phyloP scores from a whole-genome alignment of 2,113 vertebrate genomes.

The Notechis scutatus region DNA sequence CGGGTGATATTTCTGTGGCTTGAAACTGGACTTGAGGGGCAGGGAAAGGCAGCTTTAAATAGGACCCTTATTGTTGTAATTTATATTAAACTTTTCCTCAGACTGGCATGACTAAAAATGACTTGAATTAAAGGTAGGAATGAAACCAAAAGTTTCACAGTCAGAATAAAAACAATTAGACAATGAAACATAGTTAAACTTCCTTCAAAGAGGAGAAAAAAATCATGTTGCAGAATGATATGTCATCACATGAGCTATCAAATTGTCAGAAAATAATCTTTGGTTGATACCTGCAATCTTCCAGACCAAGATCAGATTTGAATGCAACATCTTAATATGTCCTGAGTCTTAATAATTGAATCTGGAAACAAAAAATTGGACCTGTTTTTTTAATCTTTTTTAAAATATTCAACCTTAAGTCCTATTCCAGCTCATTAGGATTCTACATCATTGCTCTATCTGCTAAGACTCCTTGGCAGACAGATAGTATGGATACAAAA shows the following conservation, averaged over 20 bases:
- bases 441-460: not conserved
- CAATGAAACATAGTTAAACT: not conserved
- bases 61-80: not conserved
- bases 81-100: not conserved
- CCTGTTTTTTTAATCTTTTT: no score
- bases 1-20: not conserved
- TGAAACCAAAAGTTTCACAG: not conserved
- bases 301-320: not conserved
- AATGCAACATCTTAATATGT: not conserved
- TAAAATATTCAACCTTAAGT: not conserved
- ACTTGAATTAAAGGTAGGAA: not conserved
- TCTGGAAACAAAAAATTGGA: not conserved
- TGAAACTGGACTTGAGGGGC: not conserved
- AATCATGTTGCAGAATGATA: not conserved
- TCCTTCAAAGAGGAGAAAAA: not conserved
- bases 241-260: not conserved
- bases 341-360: not conserved
- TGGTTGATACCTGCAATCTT: not conserved
- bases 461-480: not conserved
- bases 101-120: not conserved
- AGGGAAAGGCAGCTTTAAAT: not conserved
- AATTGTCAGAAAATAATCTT: not conserved
- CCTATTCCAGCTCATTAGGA: not conserved
- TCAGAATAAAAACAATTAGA: not conserved
- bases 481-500: not conserved